phyloP scores from a whole-genome alignment of 2,113 vertebrate genomes.

The Ardeotis arabs region DNA sequence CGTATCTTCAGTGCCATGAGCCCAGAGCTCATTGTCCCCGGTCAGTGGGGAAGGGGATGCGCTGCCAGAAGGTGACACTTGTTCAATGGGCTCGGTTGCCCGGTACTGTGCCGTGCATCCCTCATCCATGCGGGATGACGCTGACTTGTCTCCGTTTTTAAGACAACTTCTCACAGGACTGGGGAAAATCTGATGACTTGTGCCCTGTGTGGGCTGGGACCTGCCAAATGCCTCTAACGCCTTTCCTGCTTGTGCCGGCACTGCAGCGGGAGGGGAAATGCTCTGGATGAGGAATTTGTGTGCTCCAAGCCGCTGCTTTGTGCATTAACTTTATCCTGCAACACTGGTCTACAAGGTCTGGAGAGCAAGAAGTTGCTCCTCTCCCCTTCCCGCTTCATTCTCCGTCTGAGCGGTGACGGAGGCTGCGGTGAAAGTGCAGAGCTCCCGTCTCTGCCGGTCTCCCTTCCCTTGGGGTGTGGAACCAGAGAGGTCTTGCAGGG shows the following conservation, averaged over 20 bases:
- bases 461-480: not conserved
- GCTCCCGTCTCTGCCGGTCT: not conserved
- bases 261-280: not conserved
- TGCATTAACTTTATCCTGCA: not conserved
- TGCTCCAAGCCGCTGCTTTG: not conserved
- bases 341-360: fast-evolving
- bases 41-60: not conserved
- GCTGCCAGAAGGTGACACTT: not conserved
- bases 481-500: not conserved
- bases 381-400: not conserved
- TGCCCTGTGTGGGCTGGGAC: not conserved
- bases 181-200: not conserved
- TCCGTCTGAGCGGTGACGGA: fast-evolving
- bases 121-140: not conserved
- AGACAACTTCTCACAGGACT: not conserved
- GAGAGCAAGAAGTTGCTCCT: not conserved
- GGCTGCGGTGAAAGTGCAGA: not conserved
- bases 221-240: fast-evolving
- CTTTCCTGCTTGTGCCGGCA: fast-evolving
- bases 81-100: not conserved
- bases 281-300: not conserved
- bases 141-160: fast-evolving
- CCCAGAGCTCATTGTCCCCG: not conserved
- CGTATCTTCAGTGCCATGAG: not conserved
- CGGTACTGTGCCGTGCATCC: fast-evolving